phyloP scores from a whole-genome alignment of 2,888 invertebrate genomes.

The Pterobdella sp. region DNA sequence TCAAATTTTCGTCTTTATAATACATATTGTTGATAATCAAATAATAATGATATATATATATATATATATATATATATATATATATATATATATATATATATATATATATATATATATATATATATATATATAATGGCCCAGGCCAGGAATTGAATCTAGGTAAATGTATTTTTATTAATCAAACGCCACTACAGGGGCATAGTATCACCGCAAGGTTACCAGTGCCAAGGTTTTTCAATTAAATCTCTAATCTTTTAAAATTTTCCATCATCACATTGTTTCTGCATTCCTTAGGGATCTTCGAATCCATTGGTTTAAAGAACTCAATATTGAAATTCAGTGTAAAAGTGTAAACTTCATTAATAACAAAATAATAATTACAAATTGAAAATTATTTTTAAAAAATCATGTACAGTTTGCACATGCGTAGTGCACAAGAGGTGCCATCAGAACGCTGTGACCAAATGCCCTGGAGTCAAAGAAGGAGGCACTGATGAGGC shows the following conservation, averaged over 20 bases:
- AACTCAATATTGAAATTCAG: too few relatives aligned
- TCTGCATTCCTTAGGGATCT: too few relatives aligned
- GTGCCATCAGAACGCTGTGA: slow-evolving; percentile 91
- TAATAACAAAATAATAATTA: too few relatives aligned
- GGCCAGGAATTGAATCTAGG: too few relatives aligned
- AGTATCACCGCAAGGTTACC: slow-evolving; percentile 50
- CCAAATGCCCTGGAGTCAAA: slow-evolving; percentile 93
- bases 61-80: neutral
- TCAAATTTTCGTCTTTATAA: too few relatives aligned
- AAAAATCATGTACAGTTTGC: too few relatives aligned
- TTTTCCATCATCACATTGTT: neutral
- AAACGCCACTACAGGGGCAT: slow-evolving; percentile 49
- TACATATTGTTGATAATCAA: neutral
- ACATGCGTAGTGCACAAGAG: slow-evolving; percentile 90
- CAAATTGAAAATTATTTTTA: too few relatives aligned
- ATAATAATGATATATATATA: neutral
- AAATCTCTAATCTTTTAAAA: slow-evolving; percentile 56
- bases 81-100: neutral
- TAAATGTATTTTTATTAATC: too few relatives aligned
- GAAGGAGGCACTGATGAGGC: slow-evolving; percentile 21
- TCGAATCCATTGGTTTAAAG: too few relatives aligned
- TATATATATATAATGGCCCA: too few relatives aligned
- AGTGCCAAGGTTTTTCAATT: slow-evolving; percentile 53
- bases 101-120: neutral
- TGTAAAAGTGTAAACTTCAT: too few relatives aligned